Base-by-base conservation (phyloP, 2,888 invertebrate genomes). In the Cheilosia impressa region DNA sequence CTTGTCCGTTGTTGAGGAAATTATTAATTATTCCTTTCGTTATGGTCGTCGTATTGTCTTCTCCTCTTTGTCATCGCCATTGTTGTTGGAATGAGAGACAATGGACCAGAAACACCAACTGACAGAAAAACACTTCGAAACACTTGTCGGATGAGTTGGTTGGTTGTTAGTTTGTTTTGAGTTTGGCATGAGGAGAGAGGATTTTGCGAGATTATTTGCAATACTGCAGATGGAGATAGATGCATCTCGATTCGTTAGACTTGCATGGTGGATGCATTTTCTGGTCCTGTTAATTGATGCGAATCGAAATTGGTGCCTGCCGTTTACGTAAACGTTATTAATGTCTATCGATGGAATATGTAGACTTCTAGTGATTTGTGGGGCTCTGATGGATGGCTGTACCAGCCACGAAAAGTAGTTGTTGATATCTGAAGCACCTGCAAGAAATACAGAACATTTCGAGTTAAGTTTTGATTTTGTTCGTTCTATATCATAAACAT, bases 21-120 rank as follows among this genome's bases (percentile, higher is more conserved):
- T 84, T 84, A 80, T 84, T 84, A 84, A 80, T 80, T 84, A 84
- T 84, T 84, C 84, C 60, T 66, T 57, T 75, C 75, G 75, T 75
- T 73, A 41, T 53, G 55, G 72, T 15, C 57, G 62, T 41, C 66
- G 22, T 45, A 38, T 38, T 24, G 41, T 52, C 38, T 50, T 66
- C 41, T 10, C 34, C 50, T 17, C n/a, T 65, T 27, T 57, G 19
- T 66, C 43, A 13, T 31, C 22, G 13, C 24, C 41, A 7, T 63
- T 17, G 41, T 50, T 24, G 31, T 27, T 71, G 15, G 41, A 24
- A 68, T 7, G 19, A 19, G 19, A 47, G 45, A 84, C 79, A 75
- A 84, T 84, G 62, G 83, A 58, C 73, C 57, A 83, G 79, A 78
- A 83, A 72, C 50, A 50, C 17, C 50, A 15, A 41, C 62, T 73